Percentiles rank a stretch among this genome's conserved stretches.
Evolutionary conservation across 2,797 vertebrate genomes (phyloP).

Genomic region (Anguilla pacifica): DNA sequence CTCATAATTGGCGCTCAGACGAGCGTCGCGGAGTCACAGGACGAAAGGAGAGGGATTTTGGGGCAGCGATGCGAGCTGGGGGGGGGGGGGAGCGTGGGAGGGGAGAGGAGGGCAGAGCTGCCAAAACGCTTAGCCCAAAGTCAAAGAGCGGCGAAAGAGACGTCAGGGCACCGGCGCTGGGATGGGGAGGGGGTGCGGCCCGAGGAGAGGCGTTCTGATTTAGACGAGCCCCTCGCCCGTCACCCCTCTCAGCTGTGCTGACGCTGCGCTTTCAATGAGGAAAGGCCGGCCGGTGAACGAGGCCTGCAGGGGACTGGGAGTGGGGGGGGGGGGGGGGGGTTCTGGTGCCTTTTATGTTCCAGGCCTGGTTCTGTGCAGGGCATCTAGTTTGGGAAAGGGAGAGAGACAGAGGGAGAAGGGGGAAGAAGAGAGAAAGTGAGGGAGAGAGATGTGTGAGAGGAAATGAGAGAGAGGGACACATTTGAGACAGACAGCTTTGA

Average conservation of each 20-base stretch:
- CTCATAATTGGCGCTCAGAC: constrained; percentile 58
- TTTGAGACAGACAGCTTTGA: neutral
- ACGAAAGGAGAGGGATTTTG: constrained; percentile 40
- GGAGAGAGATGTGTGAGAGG: constrained; percentile 34
- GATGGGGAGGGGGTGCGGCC: constrained; percentile 32
- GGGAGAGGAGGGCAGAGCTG: constrained; percentile 20
- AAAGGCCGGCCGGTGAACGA: constrained; percentile 31
- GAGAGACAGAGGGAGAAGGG: neutral
- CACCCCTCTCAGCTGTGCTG: constrained; percentile 40
- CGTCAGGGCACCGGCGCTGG: constrained; percentile 2
- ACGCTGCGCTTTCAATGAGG: neutral
- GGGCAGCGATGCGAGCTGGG: neutral
- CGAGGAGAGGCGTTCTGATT: constrained; percentile 39
- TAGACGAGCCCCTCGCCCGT: constrained; percentile 34
- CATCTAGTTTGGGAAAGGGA: constrained; percentile 10
- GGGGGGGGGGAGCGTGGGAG: neutral
- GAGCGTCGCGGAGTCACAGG: constrained; percentile 43
- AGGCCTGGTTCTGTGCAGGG: constrained; percentile 38
- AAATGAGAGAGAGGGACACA: neutral
- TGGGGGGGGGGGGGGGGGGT: constrained; percentile 19
- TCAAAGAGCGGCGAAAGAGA: constrained; percentile 26
- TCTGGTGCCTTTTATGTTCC: constrained; percentile 49
- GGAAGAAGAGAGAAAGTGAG: neutral
- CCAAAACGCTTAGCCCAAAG: constrained; percentile 28
- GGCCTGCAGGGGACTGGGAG: constrained; percentile 37